Evolutionary conservation across 2,113 vertebrate genomes (phyloP).

Genomic region (Ptilorrhoa leucosticta): DNA sequence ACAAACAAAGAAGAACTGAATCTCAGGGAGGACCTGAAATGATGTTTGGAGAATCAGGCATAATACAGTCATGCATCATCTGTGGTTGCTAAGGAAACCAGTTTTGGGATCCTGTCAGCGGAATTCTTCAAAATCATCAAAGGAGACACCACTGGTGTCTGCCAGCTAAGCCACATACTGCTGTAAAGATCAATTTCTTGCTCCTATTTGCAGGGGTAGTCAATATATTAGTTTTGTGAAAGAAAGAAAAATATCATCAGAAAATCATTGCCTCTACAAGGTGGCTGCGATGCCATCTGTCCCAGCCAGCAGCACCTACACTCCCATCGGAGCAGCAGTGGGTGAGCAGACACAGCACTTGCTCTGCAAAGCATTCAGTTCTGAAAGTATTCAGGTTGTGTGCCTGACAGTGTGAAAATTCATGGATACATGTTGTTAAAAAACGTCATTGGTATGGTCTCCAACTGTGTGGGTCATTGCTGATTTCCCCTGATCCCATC

Average conservation of each 20-base stretch:
- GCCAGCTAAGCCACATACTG: slow-evolving; percentile 16
- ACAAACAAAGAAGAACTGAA: slow-evolving; percentile 53
- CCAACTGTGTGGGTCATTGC: not conserved
- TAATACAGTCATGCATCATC: slow-evolving; percentile 37
- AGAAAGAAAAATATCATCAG: not conserved
- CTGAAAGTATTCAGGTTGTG: not conserved
- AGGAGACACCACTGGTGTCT: not conserved
- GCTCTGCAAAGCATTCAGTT: not conserved
- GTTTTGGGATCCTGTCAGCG: slow-evolving; percentile 10
- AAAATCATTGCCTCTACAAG: not conserved
- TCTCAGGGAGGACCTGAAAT: slow-evolving; percentile 41
- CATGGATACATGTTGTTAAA: not conserved
- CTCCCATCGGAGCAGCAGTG: not conserved
- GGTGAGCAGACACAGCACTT: not conserved
- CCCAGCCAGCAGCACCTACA: not conserved
- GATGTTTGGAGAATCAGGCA: slow-evolving; percentile 26
- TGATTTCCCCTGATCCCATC: not conserved
- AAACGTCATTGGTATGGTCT: not conserved
- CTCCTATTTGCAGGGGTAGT: not conserved
- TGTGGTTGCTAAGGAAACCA: slow-evolving; percentile 52
- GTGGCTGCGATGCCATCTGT: not conserved
- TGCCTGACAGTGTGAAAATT: not conserved
- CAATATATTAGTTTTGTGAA: not conserved
- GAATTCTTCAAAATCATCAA: slow-evolving; percentile 39
- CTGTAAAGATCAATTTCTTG: slow-evolving; percentile 11